Percentiles rank a stretch among this genome's conserved stretches.
phyloP scores from a whole-genome alignment of 2,888 invertebrate species.

The Smittia aterrima region DNA sequence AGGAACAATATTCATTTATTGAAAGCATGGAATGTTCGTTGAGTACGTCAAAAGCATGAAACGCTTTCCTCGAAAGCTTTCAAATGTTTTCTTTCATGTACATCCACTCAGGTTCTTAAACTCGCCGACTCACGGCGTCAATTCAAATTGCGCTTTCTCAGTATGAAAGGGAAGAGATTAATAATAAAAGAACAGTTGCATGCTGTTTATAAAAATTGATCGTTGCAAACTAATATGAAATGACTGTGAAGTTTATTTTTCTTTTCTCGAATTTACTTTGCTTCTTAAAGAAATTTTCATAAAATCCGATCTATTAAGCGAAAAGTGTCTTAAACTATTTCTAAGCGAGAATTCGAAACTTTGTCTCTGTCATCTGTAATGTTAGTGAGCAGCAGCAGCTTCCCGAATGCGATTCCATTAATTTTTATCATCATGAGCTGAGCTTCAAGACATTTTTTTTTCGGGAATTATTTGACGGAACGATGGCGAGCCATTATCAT shows the following conservation, averaged over 20 bases:
- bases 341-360: no score
- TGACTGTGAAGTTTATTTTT: not conserved
- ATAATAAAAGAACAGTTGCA: not conserved
- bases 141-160: not conserved
- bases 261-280: not conserved
- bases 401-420: not conserved
- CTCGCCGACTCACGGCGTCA: not conserved
- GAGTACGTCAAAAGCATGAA: no score
- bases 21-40: no score
- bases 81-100: no score
- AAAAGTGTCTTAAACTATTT: no score
- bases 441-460: not conserved
- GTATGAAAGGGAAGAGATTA: not conserved
- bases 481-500: not conserved
- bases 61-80: no score
- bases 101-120: not conserved
- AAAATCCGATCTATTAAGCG: no score
- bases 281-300: no score
- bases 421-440: not conserved
- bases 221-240: not conserved
- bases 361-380: no score
- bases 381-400: no score
- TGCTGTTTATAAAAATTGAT: conserved; percentile 3
- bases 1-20: no score
- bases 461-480: not conserved